Percentiles rank a stretch among this genome's conserved stretches.
Conservation (phyloP, 2,113 vertebrate species). For the Petaurus breviceps region DNA sequence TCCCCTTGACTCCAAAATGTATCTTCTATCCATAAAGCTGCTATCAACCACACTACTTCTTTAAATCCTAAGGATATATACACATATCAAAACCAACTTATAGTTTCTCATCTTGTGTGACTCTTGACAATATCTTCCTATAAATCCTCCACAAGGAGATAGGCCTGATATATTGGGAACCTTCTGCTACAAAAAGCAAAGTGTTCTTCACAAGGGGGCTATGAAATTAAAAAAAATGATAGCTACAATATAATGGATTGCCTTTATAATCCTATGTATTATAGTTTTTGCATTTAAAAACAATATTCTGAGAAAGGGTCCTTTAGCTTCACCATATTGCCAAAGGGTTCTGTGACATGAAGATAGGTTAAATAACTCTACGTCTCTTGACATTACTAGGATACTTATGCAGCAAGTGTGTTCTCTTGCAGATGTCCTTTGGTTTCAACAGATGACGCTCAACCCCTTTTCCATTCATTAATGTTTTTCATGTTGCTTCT, state of each 20-base stretch:
- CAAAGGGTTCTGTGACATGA: no score
- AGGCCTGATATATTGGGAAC: background rate
- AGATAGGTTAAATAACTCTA: background rate
- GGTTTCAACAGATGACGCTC: background rate
- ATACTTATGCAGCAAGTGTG: background rate
- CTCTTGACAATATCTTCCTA: background rate
- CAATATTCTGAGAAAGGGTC: no score
- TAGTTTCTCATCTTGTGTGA: background rate
- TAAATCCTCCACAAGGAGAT: background rate
- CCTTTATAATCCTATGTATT: background rate
- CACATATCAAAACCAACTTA: background rate
- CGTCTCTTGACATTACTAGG: background rate
- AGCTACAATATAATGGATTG: background rate
- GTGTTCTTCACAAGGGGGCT: background rate
- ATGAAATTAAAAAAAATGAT: background rate
- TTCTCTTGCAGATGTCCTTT: background rate
- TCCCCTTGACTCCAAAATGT: background rate
- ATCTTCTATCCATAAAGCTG: background rate
- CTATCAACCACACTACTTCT: background rate
- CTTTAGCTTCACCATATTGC: no score
- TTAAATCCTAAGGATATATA: background rate
- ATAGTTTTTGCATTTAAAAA: background rate
- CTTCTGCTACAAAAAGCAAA: background rate
- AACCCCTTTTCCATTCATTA: background rate
- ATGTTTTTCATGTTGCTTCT: background rate